Base-by-base conservation (phyloP, 1,140 invertebrate genomes). In the Ditylenchus dipsaci region DNA sequence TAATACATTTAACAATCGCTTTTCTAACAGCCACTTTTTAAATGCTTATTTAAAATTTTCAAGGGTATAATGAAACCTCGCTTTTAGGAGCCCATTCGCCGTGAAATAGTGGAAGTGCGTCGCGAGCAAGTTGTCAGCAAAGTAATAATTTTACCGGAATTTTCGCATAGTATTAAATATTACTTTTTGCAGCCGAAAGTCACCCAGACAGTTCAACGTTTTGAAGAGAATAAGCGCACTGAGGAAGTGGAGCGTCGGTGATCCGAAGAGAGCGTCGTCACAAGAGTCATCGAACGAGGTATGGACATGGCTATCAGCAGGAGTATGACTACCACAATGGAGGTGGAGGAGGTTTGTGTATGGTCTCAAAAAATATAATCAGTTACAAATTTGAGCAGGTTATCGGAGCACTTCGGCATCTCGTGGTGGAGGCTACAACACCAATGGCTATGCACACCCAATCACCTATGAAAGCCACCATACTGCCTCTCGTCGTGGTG, bases 171-270 rank as follows among this genome's bases (percentile, higher is more conserved):
- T 61, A 29, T 30, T 9, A 21, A 23, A 53, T n/a, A 38, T 38
- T 38, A 23, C 17, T 67, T 63, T 70, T 59, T 68, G 21, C 42
- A 78, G 67, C 78, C 78, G 33, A 68, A 63, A 63, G 76, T 79
- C 13, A 80, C 78, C 9, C 77, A 80, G 63, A 80, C 79, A n/a
- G 80, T 80, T 33, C 75, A 81, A 65, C 67, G 74, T 17, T 65
- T 81, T 47, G 78, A 80, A 62, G 79, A 80, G 49, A 72, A 75
- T 58, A 78, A 80, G 23, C 69, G 79, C 43, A 80, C 78, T 17
- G 78, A 80, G 63, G 78, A 82, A 71, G 72, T 80, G 26, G 79
- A 80, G 56, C 72, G 79, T 17, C 66, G 78, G 71, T 79, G 30
- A 15, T 73, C 15, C 69, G 74, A 30, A 63, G 71, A 38, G 75